These are phyloP conservation scores for Paragorgia papillata DNA, from an alignment of 92 coral and sea anemone species.

Conservation along the genomic window DNA sequence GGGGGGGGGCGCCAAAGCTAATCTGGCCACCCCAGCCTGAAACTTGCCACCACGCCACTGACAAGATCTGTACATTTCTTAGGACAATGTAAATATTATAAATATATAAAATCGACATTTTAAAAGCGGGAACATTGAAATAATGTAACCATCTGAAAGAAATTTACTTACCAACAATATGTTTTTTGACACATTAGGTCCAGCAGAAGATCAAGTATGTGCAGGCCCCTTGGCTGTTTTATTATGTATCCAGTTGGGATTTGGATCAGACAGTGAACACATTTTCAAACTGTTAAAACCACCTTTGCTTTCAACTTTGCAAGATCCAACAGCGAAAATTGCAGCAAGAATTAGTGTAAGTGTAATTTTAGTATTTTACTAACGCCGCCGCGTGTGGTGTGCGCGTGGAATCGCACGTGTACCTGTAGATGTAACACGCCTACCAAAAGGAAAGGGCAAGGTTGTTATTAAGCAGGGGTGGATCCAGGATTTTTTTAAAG, in stretches of 20 bases:
- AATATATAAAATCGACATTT: too few relatives aligned
- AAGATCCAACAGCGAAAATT: constrained; percentile 73
- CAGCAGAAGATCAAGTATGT: constrained; percentile 78
- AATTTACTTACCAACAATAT: too few relatives aligned
- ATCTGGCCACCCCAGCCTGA: too few relatives aligned
- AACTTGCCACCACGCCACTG: too few relatives aligned
- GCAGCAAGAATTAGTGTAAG: constrained; percentile 91
- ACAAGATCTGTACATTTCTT: too few relatives aligned
- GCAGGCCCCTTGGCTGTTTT: constrained; percentile 79
- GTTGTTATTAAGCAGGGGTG: too few relatives aligned
- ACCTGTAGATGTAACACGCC: too few relatives aligned
- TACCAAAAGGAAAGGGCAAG: too few relatives aligned
- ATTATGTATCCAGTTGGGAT: constrained; percentile 90
- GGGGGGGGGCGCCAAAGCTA: too few relatives aligned
- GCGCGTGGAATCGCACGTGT: neutral
- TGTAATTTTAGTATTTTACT: neutral
- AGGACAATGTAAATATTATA: too few relatives aligned
- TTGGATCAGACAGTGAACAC: constrained; percentile 79
- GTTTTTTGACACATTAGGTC: constrained; percentile 42
- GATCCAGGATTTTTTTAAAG: too few relatives aligned
- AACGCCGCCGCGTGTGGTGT: neutral
- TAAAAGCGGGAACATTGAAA: neutral
- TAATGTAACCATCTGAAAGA: neutral
- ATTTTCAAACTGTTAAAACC: constrained; percentile 78
- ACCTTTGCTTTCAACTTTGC: constrained; percentile 69